A percentile compares a stretch with the other conserved stretches of the same genome.
These are phyloP conservation scores for Huso huso DNA, from an alignment of 2,797 vertebrate genomes.

Conservation along the genomic window DNA sequence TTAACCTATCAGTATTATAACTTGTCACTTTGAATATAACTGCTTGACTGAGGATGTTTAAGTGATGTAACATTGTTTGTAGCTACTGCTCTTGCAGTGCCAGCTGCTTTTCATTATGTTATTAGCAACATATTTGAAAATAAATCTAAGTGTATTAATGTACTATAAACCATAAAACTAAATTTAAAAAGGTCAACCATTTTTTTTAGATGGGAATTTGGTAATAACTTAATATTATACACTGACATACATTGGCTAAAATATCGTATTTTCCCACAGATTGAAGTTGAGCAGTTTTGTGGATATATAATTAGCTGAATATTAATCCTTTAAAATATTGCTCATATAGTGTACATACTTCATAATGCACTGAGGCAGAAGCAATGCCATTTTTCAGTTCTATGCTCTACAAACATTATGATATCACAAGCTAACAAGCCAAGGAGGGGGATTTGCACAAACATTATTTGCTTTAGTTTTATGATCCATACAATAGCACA, in stretches of 20 bases:
- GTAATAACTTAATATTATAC: too few relatives aligned
- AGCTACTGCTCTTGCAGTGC: neutral
- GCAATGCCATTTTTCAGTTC: slow-evolving; percentile 14
- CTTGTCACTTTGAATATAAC: slow-evolving; percentile 16
- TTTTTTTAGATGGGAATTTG: too few relatives aligned
- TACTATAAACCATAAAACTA: too few relatives aligned
- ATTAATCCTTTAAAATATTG: slow-evolving; percentile 26
- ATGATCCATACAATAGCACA: slow-evolving; percentile 56
- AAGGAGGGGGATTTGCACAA: slow-evolving; percentile 25
- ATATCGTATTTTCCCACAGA: neutral
- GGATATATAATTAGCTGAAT: slow-evolving; percentile 11
- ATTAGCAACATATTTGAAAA: too few relatives aligned
- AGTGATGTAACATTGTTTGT: neutral
- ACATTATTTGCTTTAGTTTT: slow-evolving; percentile 64
- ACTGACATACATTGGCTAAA: too few relatives aligned
- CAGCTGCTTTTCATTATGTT: too few relatives aligned
- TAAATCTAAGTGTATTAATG: too few relatives aligned
- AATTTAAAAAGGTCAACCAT: too few relatives aligned
- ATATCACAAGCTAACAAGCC: slow-evolving; percentile 43
- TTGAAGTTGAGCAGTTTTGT: slow-evolving; percentile 2
- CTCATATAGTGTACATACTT: slow-evolving; percentile 26
- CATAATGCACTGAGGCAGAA: slow-evolving; percentile 25
- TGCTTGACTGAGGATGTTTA: slow-evolving; percentile 14
- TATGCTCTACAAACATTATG: slow-evolving; percentile 36
- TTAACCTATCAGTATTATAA: slow-evolving; percentile 13